Evolutionary conservation across 2,797 vertebrate genomes (phyloP), one percentile per base, ranked within the genome.

Genomic region (Paedocypris micromegethes): DNA sequence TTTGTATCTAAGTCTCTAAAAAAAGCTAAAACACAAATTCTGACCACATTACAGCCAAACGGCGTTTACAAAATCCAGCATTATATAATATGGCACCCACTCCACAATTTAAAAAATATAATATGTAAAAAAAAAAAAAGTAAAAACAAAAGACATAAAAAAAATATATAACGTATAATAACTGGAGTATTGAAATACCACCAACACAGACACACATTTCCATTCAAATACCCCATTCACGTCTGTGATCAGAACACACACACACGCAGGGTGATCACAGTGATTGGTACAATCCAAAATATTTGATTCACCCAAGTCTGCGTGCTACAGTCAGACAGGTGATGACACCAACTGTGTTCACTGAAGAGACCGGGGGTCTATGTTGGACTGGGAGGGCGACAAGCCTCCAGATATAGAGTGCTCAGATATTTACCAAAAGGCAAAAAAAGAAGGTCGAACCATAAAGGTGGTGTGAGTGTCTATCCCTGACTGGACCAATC

Each of bases 401-500:
- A 59, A 64, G 53, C 77, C 77, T 72, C 72, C 77, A 62, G n/a
- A 49, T 42, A 69, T 9, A 23, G 4, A 44, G 52, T 50, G 9
- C 40, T 38, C 43, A 55, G 46, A 37, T 9, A 72, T 77, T 81
- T 85, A 73, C 5, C 9, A 48, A 65, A 64, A 77, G 66, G 67
- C 72, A 79, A 7, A 70, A 39, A 64, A 54, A 64, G 53, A 5
- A 2, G 43, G 58, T 48, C 66, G 69, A 58, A 72, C 50, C 53
- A 60, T 62, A 51, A 41, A 61, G 58, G 64, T 80, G 74, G 54
- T 75, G 78, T 78, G 79, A 23, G 23, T 23, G 23, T 56, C 77
- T 86, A 74, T 83, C 74, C 68, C 81, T 90, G 81, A 82, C 85
- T 87, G 84, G 87, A 87, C 85, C 89, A 89, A 87, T 87, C 90